phyloP scores from a whole-genome alignment of 1,140 invertebrate genomes.

The Maconellicoccus hirsutus region DNA sequence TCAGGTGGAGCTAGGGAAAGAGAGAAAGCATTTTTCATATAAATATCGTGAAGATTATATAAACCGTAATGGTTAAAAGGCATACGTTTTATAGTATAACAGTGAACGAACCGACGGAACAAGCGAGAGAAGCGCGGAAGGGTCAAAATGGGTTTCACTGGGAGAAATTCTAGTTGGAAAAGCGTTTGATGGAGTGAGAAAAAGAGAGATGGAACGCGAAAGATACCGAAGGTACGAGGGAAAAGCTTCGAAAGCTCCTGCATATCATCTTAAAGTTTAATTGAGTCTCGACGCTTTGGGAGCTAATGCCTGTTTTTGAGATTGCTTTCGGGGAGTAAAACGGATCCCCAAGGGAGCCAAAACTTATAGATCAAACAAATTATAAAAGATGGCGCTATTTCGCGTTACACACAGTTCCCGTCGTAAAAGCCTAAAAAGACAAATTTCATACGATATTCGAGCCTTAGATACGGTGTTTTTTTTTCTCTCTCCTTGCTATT shows the following conservation, averaged over 20 bases:
- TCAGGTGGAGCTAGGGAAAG: neutral
- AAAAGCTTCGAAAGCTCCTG: slow-evolving; percentile 35
- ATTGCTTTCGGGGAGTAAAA: slow-evolving; percentile 18
- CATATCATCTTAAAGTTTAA: slow-evolving; percentile 60
- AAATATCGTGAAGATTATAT: slow-evolving; percentile 20
- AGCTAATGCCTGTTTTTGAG: slow-evolving; percentile 16
- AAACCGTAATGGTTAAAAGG: slow-evolving; percentile 20
- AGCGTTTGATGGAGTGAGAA: slow-evolving; percentile 9
- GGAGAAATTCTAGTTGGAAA: slow-evolving; percentile 12
- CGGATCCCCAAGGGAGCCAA: neutral
- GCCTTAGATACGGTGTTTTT: no score
- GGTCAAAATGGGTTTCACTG: slow-evolving; percentile 14
- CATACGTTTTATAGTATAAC: neutral
- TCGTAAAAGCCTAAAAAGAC: neutral
- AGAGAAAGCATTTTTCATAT: slow-evolving; percentile 13
- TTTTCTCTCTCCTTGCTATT: no score
- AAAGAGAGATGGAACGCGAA: neutral
- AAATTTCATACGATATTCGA: neutral
- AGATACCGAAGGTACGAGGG: slow-evolving; percentile 4
- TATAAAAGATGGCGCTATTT: slow-evolving; percentile 18
- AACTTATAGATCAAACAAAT: slow-evolving; percentile 22
- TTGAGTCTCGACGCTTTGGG: slow-evolving; percentile 43
- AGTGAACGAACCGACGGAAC: neutral
- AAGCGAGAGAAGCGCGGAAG: neutral
- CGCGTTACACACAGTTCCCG: neutral